Evolutionary conservation across 2,113 vertebrate species (phyloP).

Genomic region (Tetraodon nigroviridis): DNA sequence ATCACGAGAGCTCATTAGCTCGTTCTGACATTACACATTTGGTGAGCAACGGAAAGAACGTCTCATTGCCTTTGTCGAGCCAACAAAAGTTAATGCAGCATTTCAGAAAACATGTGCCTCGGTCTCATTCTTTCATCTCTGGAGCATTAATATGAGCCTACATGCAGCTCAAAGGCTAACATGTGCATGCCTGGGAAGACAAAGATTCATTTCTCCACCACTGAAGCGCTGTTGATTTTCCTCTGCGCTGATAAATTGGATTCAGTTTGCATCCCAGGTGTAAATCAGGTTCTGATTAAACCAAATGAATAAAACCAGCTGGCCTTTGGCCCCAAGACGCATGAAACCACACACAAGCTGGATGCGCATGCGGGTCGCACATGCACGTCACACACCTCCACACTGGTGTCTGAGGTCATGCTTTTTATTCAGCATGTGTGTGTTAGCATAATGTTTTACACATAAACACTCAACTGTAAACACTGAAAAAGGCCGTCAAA

Average conservation of each 20-base stretch:
- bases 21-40: slow-evolving; percentile 47
- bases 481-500: no score
- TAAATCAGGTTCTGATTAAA: slow-evolving; percentile 40
- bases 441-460: neutral
- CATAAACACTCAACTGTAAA: neutral
- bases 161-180: no score
- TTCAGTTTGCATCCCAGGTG: slow-evolving; percentile 45
- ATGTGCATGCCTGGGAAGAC: neutral
- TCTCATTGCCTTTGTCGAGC: slow-evolving; percentile 27
- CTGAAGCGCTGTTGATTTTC: slow-evolving; percentile 1
- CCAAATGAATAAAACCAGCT: slow-evolving; percentile 33
- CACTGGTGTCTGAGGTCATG: slow-evolving; percentile 20
- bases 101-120: slow-evolving; percentile 41
- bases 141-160: slow-evolving; percentile 1
- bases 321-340: slow-evolving; percentile 12
- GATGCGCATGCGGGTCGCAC: neutral
- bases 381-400: slow-evolving; percentile 19
- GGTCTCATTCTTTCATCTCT: slow-evolving; percentile 32
- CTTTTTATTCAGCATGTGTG: slow-evolving; percentile 12
- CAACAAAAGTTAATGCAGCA: slow-evolving; percentile 36
- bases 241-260: slow-evolving; percentile 20
- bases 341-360: neutral
- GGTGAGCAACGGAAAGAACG: slow-evolving; percentile 51
- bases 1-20: slow-evolving; percentile 54
- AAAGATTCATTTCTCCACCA: neutral